These are phyloP conservation scores for Halcyon smyrnensis DNA, from an alignment of 2,797 vertebrate genomes.

Conservation along the genomic window DNA sequence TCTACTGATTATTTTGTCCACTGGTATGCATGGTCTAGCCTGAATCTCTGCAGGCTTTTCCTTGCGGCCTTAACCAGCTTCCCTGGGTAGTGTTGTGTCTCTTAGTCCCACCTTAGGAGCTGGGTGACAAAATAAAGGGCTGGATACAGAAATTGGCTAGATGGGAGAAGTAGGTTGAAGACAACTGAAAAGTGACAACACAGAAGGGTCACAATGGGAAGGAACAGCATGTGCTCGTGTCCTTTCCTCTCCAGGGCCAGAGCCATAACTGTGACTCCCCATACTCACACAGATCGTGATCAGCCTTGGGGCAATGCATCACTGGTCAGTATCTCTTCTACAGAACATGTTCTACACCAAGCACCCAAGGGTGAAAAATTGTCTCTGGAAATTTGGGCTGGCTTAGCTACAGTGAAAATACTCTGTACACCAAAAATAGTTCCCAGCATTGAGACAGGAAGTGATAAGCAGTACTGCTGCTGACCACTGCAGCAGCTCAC, in stretches of 20 bases:
- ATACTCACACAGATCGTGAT: accelerated
- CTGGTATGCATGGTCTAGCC: not conserved
- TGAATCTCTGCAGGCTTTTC: not conserved
- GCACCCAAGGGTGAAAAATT: not conserved
- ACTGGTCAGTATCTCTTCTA: not conserved
- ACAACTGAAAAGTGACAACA: not conserved
- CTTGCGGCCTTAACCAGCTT: not conserved
- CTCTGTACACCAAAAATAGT: not conserved
- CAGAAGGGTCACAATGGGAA: not conserved
- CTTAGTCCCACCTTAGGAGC: not conserved
- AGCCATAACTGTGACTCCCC: not conserved
- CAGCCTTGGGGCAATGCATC: not conserved
- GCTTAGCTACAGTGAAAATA: not conserved
- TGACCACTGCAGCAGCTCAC: not conserved
- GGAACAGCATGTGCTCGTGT: not conserved
- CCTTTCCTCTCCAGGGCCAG: not conserved
- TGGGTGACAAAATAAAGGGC: not conserved
- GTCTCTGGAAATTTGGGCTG: not conserved
- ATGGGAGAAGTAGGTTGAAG: not conserved
- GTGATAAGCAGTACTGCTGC: not conserved
- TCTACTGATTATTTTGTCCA: not conserved
- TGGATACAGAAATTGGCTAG: not conserved
- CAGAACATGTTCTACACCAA: not conserved
- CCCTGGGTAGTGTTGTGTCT: not conserved
- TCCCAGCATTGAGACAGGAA: not conserved